A percentile compares a stretch with the other conserved stretches of the same genome.
Conservation (phyloP, 2,113 vertebrate species). For the Sisor rabdophorus region DNA sequence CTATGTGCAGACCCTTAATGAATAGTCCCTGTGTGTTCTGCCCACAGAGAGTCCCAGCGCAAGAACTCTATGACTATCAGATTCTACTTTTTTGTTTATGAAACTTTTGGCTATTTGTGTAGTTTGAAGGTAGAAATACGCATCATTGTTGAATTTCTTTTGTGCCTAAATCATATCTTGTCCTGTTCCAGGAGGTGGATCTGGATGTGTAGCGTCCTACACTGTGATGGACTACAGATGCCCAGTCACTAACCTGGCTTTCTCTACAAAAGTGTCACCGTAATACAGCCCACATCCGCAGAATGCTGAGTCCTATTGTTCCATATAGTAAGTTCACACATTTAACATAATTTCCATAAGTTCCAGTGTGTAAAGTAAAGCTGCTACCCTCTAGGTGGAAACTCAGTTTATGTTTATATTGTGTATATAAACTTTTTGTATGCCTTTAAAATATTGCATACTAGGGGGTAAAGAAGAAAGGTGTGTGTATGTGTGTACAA, state of each 20-base stretch:
- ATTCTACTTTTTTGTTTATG: constrained; percentile 26
- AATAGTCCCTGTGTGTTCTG: constrained; percentile 68
- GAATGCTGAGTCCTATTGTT: constrained; percentile 80
- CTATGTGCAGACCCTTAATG: constrained; percentile 60
- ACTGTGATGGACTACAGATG: constrained; percentile 71
- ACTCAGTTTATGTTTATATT: background rate
- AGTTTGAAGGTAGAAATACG: background rate
- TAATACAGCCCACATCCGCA: constrained; percentile 73
- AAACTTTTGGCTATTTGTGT: background rate
- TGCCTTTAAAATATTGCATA: constrained; percentile 41
- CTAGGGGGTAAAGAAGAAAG: constrained; percentile 45
- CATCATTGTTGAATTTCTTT: constrained; percentile 4
- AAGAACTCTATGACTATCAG: constrained; percentile 24
- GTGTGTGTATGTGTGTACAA: constrained; percentile 5
- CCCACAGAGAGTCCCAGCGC: constrained; percentile 46
- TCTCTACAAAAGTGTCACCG: constrained; percentile 66
- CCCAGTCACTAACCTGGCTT: constrained; percentile 66
- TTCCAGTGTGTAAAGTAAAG: constrained; percentile 42
- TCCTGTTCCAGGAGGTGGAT: constrained; percentile 53
- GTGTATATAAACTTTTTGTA: background rate
- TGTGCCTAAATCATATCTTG: constrained; percentile 11
- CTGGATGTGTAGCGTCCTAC: constrained; percentile 62
- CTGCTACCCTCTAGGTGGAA: background rate
- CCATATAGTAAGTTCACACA: constrained; percentile 73
- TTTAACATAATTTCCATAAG: constrained; percentile 24